These are phyloP conservation scores for Papilio polytes DNA, from an alignment of 1,140 invertebrate species.

Conservation along the genomic window DNA sequence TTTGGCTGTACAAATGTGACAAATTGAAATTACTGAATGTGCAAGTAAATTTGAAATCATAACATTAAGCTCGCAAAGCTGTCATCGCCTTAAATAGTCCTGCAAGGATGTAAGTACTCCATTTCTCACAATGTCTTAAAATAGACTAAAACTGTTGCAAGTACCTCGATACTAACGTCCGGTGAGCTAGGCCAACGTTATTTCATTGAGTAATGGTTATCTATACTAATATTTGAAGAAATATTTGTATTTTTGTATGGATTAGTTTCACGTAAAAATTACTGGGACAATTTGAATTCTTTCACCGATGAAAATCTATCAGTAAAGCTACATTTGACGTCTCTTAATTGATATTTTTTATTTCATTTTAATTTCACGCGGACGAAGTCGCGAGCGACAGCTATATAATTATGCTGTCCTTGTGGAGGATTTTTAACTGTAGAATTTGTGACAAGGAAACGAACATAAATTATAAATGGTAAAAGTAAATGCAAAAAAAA, in stretches of 20 bases:
- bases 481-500: not conserved
- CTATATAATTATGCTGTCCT: not conserved
- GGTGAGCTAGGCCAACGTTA: conserved; percentile 4
- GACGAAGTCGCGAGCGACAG: no score
- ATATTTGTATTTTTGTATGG: no score
- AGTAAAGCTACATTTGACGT: no score
- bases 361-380: no score
- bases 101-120: not conserved
- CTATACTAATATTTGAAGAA: no score
- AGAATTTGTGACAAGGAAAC: not conserved
- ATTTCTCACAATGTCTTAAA: conserved; percentile 26
- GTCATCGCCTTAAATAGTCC: conserved; percentile 14
- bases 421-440: not conserved
- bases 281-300: no score
- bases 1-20: not conserved
- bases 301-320: no score
- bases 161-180: not conserved
- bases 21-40: not conserved
- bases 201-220: conserved; percentile 1
- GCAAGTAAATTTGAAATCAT: not conserved
- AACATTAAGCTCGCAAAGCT: not conserved
- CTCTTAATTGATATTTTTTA: no score
- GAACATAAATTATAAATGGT: not conserved
- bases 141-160: conserved; percentile 14
- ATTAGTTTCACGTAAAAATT: no score